These are phyloP conservation scores for Acinonyx jubatus DNA, from an alignment of 2,113 vertebrate species.

Conservation along the genomic window DNA sequence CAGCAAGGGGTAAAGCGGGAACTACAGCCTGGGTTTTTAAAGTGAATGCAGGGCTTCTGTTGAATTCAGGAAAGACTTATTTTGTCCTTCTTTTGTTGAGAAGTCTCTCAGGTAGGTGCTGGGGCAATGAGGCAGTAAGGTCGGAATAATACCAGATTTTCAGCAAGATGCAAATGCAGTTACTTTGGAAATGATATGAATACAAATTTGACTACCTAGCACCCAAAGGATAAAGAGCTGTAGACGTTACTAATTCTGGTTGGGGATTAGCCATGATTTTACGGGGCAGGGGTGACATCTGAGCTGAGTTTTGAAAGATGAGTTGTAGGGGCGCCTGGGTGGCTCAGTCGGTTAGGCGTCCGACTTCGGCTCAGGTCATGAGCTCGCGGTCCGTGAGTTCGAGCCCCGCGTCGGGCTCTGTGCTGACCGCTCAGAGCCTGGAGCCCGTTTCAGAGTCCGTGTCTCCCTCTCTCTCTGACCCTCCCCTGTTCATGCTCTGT, in stretches of 20 bases:
- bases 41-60: neutral
- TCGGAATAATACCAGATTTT: neutral
- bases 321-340: neutral
- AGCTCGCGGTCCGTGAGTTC: too few species aligned
- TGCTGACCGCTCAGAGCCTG: too few species aligned
- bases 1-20: neutral
- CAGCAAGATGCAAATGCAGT: neutral
- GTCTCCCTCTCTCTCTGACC: too few species aligned
- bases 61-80: neutral
- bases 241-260: neutral
- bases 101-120: neutral
- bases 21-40: neutral
- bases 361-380: too few species aligned
- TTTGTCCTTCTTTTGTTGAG: neutral
- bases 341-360: too few species aligned
- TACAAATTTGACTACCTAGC: neutral
- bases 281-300: neutral
- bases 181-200: neutral
- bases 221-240: neutral
- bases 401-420: too few species aligned
- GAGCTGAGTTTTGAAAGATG: neutral
- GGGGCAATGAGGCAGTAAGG: neutral
- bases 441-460: too few species aligned
- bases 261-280: neutral
- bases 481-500: too few species aligned